These are phyloP conservation scores for Zophobas atratus DNA, from an alignment of 1,140 invertebrate species.

Conservation along the genomic window DNA sequence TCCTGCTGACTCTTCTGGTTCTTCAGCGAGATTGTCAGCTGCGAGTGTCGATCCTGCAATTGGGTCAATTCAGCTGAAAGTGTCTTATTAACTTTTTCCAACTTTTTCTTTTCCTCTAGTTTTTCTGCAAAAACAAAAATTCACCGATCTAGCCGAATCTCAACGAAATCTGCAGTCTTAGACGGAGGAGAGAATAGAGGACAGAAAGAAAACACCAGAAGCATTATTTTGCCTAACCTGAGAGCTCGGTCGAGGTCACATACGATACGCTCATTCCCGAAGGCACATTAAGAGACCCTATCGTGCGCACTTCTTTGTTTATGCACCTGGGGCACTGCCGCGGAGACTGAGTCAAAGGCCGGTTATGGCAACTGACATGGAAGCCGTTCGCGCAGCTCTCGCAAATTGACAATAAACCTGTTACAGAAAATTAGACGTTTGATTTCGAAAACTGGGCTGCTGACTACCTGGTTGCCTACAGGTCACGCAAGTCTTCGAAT, in stretches of 20 bases:
- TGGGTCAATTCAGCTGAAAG: slow-evolving; percentile 63
- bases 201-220: slow-evolving; percentile 4
- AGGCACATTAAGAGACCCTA: slow-evolving; percentile 58
- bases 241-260: slow-evolving; percentile 58
- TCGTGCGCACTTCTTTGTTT: slow-evolving; percentile 57
- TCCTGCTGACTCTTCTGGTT: slow-evolving; percentile 62
- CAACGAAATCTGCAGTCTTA: slow-evolving; percentile 8
- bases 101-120: slow-evolving; percentile 62
- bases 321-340: slow-evolving; percentile 64
- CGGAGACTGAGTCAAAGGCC: slow-evolving; percentile 63
- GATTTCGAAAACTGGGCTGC: slow-evolving; percentile 39
- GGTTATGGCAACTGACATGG: slow-evolving; percentile 71
- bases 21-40: slow-evolving; percentile 64
- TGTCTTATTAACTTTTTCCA: slow-evolving; percentile 63
- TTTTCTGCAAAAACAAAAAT: slow-evolving; percentile 63
- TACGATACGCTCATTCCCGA: slow-evolving; percentile 63
- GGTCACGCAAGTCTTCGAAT: slow-evolving; percentile 68
- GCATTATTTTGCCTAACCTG: slow-evolving; percentile 60
- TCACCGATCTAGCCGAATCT: slow-evolving; percentile 21
- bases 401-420: slow-evolving; percentile 69
- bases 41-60: slow-evolving; percentile 64
- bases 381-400: slow-evolving; percentile 70
- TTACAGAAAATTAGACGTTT: slow-evolving; percentile 53
- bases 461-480: slow-evolving; percentile 69
- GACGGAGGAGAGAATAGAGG: slow-evolving; percentile 16